Evolutionary conservation across 2,113 vertebrate genomes (phyloP).

Genomic region (Oplegnathus fasciatus): DNA sequence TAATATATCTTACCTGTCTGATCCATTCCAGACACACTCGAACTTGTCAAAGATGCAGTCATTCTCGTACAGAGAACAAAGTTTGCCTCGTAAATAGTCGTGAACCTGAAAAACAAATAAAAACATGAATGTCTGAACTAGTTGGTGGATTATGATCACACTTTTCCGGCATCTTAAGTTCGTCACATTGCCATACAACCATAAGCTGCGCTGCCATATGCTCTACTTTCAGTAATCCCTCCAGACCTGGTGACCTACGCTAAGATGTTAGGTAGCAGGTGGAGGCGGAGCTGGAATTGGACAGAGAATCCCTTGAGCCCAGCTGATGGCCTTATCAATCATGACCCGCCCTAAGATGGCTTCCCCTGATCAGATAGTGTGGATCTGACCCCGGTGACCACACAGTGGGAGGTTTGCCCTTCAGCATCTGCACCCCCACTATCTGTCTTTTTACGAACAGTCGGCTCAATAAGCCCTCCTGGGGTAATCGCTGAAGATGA

Average conservation of each 20-base stretch:
- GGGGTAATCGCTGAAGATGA: conserved; percentile 62
- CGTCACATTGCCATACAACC: not conserved
- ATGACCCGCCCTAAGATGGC: conserved; percentile 68
- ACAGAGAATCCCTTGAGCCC: conserved; percentile 68
- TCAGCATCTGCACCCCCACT: conserved; percentile 42
- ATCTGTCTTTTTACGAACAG: conserved; percentile 66
- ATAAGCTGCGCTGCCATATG: conserved; percentile 65
- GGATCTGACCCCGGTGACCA: conserved; percentile 66
- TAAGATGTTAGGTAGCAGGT: conserved; percentile 71
- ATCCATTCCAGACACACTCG: conserved; percentile 97
- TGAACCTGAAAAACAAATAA: conserved; percentile 87
- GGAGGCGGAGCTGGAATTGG: conserved; percentile 50
- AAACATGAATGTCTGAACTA: not conserved
- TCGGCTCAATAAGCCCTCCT: conserved; percentile 63
- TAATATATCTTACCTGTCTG: conserved; percentile 90
- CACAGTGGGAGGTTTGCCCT: conserved; percentile 74
- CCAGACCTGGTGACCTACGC: conserved; percentile 52
- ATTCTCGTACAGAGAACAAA: conserved; percentile 96
- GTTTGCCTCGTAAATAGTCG: conserved; percentile 95
- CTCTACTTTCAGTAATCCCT: conserved; percentile 70
- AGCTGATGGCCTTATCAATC: conserved; percentile 74
- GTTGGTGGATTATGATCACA: not conserved
- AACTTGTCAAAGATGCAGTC: conserved; percentile 99
- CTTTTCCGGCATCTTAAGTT: conserved; percentile 17
- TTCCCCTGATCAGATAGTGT: conserved; percentile 59